phyloP scores from a whole-genome alignment of 2,888 invertebrate species.

The Phortica magna region DNA sequence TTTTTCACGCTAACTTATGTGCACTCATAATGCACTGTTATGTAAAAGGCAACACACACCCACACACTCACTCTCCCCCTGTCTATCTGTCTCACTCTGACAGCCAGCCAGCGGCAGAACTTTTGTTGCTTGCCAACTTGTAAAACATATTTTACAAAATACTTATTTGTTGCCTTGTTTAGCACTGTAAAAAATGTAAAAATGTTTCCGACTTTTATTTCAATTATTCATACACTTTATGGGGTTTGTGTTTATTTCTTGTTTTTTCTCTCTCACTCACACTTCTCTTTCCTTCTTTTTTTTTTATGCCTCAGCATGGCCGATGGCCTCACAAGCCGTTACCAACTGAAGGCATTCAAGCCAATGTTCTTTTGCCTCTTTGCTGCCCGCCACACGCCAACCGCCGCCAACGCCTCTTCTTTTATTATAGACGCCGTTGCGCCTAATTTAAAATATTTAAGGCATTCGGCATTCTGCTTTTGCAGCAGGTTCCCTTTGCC shows the following conservation, averaged over 20 bases:
- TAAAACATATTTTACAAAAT: conserved; percentile 23
- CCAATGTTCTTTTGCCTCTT: neutral
- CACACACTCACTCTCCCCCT: neutral
- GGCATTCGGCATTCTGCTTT: conserved; percentile 41
- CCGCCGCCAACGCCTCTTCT: neutral
- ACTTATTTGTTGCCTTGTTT: conserved; percentile 32
- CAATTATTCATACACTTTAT: conserved; percentile 74
- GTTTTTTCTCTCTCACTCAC: no score
- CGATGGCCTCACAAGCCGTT: neutral
- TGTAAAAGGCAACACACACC: neutral
- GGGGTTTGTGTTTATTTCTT: conserved; percentile 50
- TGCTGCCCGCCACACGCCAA: neutral
- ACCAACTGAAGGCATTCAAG: neutral
- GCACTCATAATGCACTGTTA: neutral
- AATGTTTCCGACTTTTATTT: conserved; percentile 75
- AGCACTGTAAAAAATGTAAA: conserved; percentile 58
- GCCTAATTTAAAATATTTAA: conserved; percentile 68
- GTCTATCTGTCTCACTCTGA: neutral
- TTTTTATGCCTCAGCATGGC: neutral
- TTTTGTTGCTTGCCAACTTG: neutral
- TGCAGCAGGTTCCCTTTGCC: neutral
- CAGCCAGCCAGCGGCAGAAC: neutral
- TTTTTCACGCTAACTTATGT: conserved; percentile 29
- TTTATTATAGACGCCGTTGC: conserved; percentile 35
- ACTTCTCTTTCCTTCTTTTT: neutral